Evolutionary conservation across 2,888 invertebrate species (phyloP), one percentile per base, ranked within the genome.

Genomic region (Trachelus iudaicus): DNA sequence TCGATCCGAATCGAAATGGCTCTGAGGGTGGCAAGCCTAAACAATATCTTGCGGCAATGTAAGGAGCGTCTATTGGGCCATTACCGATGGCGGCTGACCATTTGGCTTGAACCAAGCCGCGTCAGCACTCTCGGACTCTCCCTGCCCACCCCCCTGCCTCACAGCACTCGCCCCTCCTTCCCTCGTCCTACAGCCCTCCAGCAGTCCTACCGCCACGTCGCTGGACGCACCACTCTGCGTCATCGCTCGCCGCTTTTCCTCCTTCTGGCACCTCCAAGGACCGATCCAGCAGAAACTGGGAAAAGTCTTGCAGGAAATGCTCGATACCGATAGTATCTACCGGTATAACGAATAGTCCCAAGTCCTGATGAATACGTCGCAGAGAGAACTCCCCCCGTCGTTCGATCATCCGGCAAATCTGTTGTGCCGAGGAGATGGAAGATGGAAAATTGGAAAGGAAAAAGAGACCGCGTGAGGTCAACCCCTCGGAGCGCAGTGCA

Each of bases 11-110:
- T 81, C 80, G 80, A 80, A 79, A 81, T 83, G 79, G 81, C 80
- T 80, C 81, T 40, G 77, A 79, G 76, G 77, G 75, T 78, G 76
- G 82, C 84, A 84, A 85, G 89, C 89, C 90, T 91, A 91, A 91
- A 91, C 91, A 91, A 91, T 91, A 91, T 91, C 90, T 90, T 89
- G 90, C 89, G 90, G 90, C 89, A 86, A 90, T 89, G 90, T 91
- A 90, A 90, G 90, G 90, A 89, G 89, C 90, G 90, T 90, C 91
- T 90, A 91, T 91, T 89, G 90, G 91, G 89, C 91, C 90, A 91
- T 91, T 91, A 91, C 90, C 88, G 87, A 87, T 86, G 87, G 87
- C 87, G 85, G 90, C 88, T 89, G 90, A 87, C 87, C 88, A 88
- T 89, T 90, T 89, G 90, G 90, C 90, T 89, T 89, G 90, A 87